Base-by-base conservation (phyloP, 2,888 invertebrate genomes). In the Spisula solida region DNA sequence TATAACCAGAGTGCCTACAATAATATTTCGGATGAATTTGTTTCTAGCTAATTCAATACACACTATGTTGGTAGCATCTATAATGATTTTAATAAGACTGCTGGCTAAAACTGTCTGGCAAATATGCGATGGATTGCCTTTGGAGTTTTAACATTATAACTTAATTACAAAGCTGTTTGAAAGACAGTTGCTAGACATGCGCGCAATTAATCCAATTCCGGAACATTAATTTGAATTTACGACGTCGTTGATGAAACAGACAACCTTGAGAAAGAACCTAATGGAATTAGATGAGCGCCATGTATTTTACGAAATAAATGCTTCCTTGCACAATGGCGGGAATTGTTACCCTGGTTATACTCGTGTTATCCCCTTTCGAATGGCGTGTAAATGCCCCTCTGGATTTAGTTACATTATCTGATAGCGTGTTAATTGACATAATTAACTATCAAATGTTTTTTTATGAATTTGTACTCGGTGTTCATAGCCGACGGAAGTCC, bases 81-180 rank as follows among this genome's bases (percentile, higher is more conserved):
- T 66, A 66, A 66, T 66, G 25, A 25, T 66, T 66, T 66, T 25
- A 66, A 66, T 66, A n/a, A 25, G 25, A n/a, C 60, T 25, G 60
- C 6, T 66, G 60, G 60, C 60, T 66, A 66, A n/a, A 51, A 25
- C 60, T 25, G 60, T 66, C 60, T 25, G 60, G 25, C 10, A 66
- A 66, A n/a, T 66, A 25, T 12, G n/a, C 10, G 60, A 66, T 25
- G 25, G 25, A 6, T 66, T 66, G 60, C 25, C 60, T 66, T 12
- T 66, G 60, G 60, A 66, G 12, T n/a, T 66, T 25, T 66, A 25
- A 66, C 60, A 66, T 66, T 66, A n/a, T 66, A 66, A 66, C 25
- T 66, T 25, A n/a, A 66, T 66, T 66, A 66, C n/a, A 25, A 25
- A 25, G 60, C 25, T 10, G 25, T 66, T 66, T 66, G 25, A 8